Conservation (phyloP, 2,797 vertebrate genomes). For the Hoplostethus atlanticus region DNA sequence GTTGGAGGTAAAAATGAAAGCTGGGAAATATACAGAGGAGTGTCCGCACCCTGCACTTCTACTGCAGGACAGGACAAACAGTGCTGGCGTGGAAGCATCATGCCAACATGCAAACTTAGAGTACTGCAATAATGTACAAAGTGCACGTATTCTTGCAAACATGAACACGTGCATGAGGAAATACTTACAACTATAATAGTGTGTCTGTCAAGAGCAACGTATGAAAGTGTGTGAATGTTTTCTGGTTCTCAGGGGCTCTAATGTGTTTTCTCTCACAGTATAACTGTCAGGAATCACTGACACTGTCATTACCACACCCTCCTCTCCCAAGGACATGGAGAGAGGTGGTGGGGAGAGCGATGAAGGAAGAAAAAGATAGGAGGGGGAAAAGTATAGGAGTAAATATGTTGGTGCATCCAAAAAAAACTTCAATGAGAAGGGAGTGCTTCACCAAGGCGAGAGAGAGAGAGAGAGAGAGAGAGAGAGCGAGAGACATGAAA, state of each 20-base stretch:
- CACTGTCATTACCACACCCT: slow-evolving; percentile 71
- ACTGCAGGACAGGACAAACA: slow-evolving; percentile 20
- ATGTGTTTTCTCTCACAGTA: slow-evolving; percentile 55
- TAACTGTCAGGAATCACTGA: slow-evolving; percentile 68
- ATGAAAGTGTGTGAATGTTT: slow-evolving; percentile 20
- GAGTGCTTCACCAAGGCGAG: background rate
- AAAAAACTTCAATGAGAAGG: slow-evolving; percentile 10
- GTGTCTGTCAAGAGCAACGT: background rate
- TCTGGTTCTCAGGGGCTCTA: slow-evolving; percentile 34
- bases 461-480: slow-evolving; percentile 1
- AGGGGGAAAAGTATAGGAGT: background rate
- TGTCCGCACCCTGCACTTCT: slow-evolving; percentile 32
- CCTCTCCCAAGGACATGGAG: slow-evolving; percentile 4
- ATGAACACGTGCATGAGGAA: background rate
- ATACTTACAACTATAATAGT: background rate
- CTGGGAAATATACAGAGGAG: slow-evolving; percentile 15
- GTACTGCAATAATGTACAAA: background rate
- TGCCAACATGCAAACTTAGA: slow-evolving; percentile 7
- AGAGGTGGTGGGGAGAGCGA: background rate
- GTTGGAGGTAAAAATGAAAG: slow-evolving; percentile 27
- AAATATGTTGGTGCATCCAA: background rate
- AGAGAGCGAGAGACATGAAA: slow-evolving; percentile 26
- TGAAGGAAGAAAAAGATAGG: slow-evolving; percentile 5
- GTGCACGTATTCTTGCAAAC: background rate
- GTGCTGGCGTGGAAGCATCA: background rate